phyloP scores from a whole-genome alignment of 2,113 vertebrate genomes.

The Plecturocebus donacophilus region DNA sequence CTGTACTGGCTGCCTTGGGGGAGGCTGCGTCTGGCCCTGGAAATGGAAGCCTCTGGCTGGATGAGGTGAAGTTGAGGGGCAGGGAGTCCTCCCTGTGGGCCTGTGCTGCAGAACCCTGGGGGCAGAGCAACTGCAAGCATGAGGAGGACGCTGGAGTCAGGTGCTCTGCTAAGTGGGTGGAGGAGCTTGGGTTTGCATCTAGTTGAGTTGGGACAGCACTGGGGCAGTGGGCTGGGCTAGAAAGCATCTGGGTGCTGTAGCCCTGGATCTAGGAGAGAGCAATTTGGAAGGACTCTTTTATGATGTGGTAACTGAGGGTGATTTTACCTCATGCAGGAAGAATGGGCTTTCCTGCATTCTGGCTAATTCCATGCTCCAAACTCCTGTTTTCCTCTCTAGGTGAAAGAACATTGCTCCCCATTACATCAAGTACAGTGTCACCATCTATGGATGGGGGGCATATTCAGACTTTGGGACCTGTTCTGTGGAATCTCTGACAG shows the following conservation, averaged over 20 bases:
- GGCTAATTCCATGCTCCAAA: too few species aligned
- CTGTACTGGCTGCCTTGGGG: background rate
- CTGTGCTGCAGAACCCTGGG: constrained; percentile 70
- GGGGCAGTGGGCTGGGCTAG: too few species aligned
- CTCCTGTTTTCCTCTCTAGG: background rate
- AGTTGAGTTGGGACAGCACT: accelerated
- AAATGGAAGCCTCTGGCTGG: constrained; percentile 81
- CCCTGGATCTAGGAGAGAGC: background rate
- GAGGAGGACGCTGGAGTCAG: constrained; percentile 81
- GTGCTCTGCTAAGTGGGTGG: constrained; percentile 80
- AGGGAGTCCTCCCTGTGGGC: constrained; percentile 79
- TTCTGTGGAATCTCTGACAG: too few species aligned
- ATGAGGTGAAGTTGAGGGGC: constrained; percentile 80
- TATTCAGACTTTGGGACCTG: too few species aligned
- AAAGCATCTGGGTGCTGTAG: background rate
- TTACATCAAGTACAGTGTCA: too few species aligned
- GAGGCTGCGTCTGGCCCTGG: constrained; percentile 65
- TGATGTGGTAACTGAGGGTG: too few species aligned
- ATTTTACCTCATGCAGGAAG: too few species aligned
- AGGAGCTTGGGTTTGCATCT: too few species aligned
- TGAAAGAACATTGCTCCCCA: background rate
- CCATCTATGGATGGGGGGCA: too few species aligned
- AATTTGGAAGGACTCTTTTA: too few species aligned
- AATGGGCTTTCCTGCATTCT: too few species aligned
- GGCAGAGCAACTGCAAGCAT: constrained; percentile 70